These are phyloP conservation scores for Cyclopterus lumpus DNA, from an alignment of 2,797 vertebrate species.

Conservation along the genomic window DNA sequence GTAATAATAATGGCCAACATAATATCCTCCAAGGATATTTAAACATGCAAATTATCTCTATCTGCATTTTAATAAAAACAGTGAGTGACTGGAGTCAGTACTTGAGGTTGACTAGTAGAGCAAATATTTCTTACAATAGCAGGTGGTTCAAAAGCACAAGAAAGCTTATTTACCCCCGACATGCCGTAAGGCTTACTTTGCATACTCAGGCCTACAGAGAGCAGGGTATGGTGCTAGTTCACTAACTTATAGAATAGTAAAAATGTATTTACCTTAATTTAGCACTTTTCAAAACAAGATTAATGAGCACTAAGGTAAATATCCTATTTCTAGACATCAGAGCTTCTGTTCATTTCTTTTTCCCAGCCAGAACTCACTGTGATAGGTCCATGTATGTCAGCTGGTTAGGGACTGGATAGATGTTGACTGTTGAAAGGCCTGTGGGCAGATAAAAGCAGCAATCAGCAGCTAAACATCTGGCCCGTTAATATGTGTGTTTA, in stretches of 20 bases:
- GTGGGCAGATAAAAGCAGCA: conserved; percentile 63
- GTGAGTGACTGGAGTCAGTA: not conserved
- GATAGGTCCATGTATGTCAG: conserved; percentile 92
- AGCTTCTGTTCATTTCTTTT: conserved; percentile 18
- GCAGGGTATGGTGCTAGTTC: not conserved
- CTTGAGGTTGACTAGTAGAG: not conserved
- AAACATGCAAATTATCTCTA: conserved; percentile 10
- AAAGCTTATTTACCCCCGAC: not conserved
- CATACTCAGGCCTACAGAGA: conserved; percentile 1
- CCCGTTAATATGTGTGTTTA: conserved; percentile 8
- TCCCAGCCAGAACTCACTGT: conserved; percentile 84
- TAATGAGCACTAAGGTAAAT: conserved; percentile 10
- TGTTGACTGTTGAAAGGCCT: conserved; percentile 90
- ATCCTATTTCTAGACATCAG: conserved; percentile 27
- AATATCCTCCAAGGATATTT: conserved; percentile 8
- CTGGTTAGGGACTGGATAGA: conserved; percentile 92
- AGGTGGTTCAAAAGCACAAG: not conserved
- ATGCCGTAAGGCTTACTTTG: not conserved
- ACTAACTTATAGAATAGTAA: not conserved
- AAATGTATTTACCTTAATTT: not conserved
- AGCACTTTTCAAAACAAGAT: not conserved
- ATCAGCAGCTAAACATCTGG: conserved; percentile 49
- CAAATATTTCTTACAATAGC: conserved; percentile 1
- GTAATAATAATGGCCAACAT: not conserved
- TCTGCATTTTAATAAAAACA: conserved; percentile 2